phyloP scores from a whole-genome alignment of 2,888 invertebrate genomes.

The Clivina fossor region DNA sequence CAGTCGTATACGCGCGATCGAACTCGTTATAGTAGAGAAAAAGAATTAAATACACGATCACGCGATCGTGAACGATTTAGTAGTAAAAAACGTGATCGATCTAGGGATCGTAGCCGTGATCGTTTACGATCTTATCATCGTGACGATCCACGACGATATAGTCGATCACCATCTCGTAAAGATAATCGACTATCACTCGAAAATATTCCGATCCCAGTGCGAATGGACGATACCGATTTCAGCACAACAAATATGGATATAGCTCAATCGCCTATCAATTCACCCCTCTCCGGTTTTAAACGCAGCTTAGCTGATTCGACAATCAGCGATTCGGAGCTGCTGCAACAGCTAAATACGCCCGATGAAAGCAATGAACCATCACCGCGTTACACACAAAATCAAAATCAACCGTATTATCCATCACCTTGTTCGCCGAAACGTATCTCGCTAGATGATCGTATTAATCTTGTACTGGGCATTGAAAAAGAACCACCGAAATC shows the following conservation, averaged over 20 bases:
- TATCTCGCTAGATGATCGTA: conserved; percentile 61
- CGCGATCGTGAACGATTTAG: conserved; percentile 8
- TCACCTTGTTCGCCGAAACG: conserved; percentile 57
- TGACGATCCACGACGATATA: conserved; percentile 11
- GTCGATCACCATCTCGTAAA: conserved; percentile 14
- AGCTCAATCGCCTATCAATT: conserved; percentile 44
- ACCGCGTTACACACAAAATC: conserved; percentile 11
- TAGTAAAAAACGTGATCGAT: background rate
- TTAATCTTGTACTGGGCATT: conserved; percentile 62
- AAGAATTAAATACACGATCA: conserved; percentile 2
- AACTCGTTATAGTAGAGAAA: conserved; percentile 9
- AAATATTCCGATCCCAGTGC: conserved; percentile 5
- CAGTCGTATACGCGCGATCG: conserved; percentile 8
- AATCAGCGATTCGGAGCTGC: conserved; percentile 56
- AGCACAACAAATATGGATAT: conserved; percentile 37
- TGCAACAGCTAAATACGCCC: conserved; percentile 44
- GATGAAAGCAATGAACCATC: conserved; percentile 39
- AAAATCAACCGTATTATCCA: conserved; percentile 13
- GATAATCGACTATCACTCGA: conserved; percentile 6
- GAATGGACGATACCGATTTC: conserved; percentile 33
- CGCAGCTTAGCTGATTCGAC: conserved; percentile 58
- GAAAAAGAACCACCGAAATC: conserved; percentile 48
- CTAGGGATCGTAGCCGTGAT: background rate
- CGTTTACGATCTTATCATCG: conserved; percentile 6
- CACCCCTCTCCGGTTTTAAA: conserved; percentile 51